A percentile compares a stretch with the other conserved stretches of the same genome.
phyloP scores from a whole-genome alignment of 2,113 vertebrate species.

The Holacanthus passer region DNA sequence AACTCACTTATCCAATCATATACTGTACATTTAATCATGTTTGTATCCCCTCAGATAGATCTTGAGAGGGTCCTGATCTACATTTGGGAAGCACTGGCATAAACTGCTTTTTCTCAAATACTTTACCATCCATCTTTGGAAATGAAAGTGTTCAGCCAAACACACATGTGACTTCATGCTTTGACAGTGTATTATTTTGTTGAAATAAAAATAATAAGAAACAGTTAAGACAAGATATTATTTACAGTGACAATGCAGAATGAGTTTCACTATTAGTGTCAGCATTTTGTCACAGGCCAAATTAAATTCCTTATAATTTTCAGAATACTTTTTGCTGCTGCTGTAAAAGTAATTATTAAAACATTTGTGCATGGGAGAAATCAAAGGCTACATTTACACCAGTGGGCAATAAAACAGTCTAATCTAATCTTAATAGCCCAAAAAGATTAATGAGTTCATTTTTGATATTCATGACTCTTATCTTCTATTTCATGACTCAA shows the following conservation, averaged over 20 bases:
- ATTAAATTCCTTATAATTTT: no score
- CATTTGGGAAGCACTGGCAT: background rate
- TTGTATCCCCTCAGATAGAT: background rate
- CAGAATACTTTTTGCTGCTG: background rate
- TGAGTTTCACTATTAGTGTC: background rate
- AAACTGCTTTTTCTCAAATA: background rate
- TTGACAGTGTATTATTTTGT: background rate
- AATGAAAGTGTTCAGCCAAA: background rate
- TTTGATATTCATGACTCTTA: slow-evolving; percentile 10
- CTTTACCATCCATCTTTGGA: background rate
- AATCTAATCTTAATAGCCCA: slow-evolving; percentile 20
- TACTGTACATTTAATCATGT: background rate
- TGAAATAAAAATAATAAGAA: no score
- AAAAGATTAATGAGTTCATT: slow-evolving; percentile 3
- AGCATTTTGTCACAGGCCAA: no score
- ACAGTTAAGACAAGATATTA: background rate
- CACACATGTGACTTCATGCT: background rate
- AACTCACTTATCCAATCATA: background rate
- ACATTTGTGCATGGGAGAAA: background rate
- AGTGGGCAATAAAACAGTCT: background rate
- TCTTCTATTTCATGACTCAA: slow-evolving; percentile 51
- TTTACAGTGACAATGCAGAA: background rate
- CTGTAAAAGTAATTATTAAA: background rate
- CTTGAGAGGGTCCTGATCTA: background rate
- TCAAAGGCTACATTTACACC: background rate